Base-by-base conservation (phyloP, 2,797 vertebrate species). In the Pangasius mekongensis region DNA sequence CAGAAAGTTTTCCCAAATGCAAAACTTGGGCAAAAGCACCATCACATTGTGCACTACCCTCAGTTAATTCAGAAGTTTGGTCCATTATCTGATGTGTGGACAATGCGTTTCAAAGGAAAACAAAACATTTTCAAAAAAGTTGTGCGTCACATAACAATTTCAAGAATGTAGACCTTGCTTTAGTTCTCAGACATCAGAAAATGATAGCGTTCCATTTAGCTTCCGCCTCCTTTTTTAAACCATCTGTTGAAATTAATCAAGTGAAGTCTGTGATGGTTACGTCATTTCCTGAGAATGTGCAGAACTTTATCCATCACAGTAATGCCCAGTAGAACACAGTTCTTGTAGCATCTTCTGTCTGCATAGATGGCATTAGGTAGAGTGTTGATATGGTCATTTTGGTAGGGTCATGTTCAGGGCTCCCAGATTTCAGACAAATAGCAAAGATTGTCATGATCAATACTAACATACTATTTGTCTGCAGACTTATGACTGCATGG, bases 201-300 rank as follows among this genome's bases (percentile, higher is more conserved):
- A 47, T 39, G 24, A 9, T 74, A 5, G 10, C 33, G 7, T 94
- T 90, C 86, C 84, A 91, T 71, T 67, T 93, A 54, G 87, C 91
- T 27, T 89, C 86, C 33, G 89, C 36, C n/a, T 86, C 89, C 27
- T 91, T 91, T 89, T 93, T 92, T 84, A 91, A 30, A 58, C 87
- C 92, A 73, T 43, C 73, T 18, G 82, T 91, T 60, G 62, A 92
- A 2, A 76, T 91, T 27, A 6, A 52, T 66, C 89, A 71, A n/a
- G 88, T 90, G 43, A 88, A 81, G 0, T 24, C 64, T 30, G 58
- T 86, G 24, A 87, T 86, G 84, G 69, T 91, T 36, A 2, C 84
- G 7, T 83, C 87, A 87, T 92, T 90, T 36, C 85, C 60, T 69
- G 4, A 36, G 39, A 88, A 87, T 80, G 78, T 91, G 69, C 89